phyloP scores from a whole-genome alignment of 1,140 invertebrate genomes.

The Bombus sibiricus region DNA sequence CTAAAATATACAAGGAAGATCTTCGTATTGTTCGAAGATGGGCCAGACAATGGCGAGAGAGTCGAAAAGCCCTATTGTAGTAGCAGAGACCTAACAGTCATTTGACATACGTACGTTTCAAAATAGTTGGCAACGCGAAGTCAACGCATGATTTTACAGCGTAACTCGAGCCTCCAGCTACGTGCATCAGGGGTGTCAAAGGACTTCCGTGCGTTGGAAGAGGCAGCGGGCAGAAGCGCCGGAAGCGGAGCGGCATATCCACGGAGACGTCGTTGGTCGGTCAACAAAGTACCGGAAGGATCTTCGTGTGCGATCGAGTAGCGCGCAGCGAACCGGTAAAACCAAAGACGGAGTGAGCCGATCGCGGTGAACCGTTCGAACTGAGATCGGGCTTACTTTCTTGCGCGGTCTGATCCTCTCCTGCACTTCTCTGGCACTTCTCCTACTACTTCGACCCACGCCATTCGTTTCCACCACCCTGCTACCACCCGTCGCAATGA shows the following conservation, averaged over 20 bases:
- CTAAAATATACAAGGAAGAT: too few relatives aligned
- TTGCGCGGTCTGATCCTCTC: constrained; percentile 66
- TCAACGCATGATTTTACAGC: constrained; percentile 10
- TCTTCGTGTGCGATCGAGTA: background rate
- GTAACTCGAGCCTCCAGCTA: background rate
- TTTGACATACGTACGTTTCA: constrained; percentile 60
- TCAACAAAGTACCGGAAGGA: constrained; percentile 3
- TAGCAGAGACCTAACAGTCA: background rate
- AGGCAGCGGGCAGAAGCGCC: background rate
- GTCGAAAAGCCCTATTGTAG: background rate
- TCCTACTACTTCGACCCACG: constrained; percentile 71
- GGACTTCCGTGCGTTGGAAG: constrained; percentile 23
- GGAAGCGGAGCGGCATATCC: constrained; percentile 13
- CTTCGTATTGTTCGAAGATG: too few relatives aligned
- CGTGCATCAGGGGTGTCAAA: constrained; percentile 28
- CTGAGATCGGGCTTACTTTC: constrained; percentile 73
- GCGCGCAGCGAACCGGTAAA: constrained; percentile 5
- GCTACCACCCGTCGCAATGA: constrained; percentile 63
- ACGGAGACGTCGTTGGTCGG: constrained; percentile 11
- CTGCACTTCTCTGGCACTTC: constrained; percentile 61
- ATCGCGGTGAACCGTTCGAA: constrained; percentile 70
- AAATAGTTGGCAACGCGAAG: constrained; percentile 12
- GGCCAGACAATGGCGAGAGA: too few relatives aligned
- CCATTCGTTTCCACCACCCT: constrained; percentile 70
- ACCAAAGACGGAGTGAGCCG: constrained; percentile 45